phyloP scores from a whole-genome alignment of 2,888 invertebrate species.

The Beris morrisii region DNA sequence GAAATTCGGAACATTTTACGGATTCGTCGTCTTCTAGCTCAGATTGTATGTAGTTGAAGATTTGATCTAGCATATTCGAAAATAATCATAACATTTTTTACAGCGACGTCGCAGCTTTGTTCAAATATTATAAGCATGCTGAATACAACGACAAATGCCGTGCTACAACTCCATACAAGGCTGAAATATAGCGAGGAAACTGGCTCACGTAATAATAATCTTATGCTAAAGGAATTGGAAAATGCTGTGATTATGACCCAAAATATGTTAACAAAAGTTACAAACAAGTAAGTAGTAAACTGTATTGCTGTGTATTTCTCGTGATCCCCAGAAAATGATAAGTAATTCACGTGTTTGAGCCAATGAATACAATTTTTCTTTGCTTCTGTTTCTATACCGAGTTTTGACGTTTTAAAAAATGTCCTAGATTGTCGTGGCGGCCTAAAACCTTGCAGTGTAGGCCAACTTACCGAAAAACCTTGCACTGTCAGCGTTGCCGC shows the following conservation, averaged over 20 bases:
- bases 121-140: constrained; percentile 63
- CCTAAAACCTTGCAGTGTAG: too few relatives aligned
- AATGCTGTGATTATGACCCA: constrained; percentile 58
- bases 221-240: constrained; percentile 56
- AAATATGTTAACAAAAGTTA: constrained; percentile 56
- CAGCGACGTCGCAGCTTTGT: constrained; percentile 66
- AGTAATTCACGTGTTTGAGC: too few relatives aligned
- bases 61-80: not conserved
- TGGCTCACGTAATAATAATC: constrained; percentile 45
- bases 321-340: too few relatives aligned
- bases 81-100: not conserved
- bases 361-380: too few relatives aligned
- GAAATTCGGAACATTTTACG: constrained; percentile 39
- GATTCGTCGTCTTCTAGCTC: constrained; percentile 47
- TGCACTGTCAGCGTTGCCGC: too few relatives aligned
- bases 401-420: too few relatives aligned
- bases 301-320: not conserved
- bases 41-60: constrained; percentile 55
- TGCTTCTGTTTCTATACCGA: too few relatives aligned
- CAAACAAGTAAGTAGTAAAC: constrained; percentile 41
- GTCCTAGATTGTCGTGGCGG: too few relatives aligned
- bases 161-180: constrained; percentile 55
- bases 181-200: constrained; percentile 53
- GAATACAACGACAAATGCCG: constrained; percentile 55
- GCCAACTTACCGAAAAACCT: too few relatives aligned